phyloP scores from a whole-genome alignment of 2,888 invertebrate species.

The Noctua comes region DNA sequence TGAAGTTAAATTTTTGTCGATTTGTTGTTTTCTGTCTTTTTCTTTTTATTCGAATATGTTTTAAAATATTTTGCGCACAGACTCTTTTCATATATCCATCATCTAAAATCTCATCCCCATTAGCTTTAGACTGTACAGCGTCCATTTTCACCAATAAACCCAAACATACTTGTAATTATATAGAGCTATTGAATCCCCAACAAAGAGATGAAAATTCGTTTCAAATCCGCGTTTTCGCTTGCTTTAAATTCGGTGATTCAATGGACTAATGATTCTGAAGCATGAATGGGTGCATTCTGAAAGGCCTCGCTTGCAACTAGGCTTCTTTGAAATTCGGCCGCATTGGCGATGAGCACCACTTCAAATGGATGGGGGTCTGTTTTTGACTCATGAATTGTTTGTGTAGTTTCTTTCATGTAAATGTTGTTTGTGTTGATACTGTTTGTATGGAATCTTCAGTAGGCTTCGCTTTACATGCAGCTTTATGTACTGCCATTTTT shows the following conservation, averaged over 20 bases:
- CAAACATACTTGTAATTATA: constrained; percentile 62
- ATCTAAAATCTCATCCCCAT: constrained; percentile 19
- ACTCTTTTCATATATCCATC: background rate
- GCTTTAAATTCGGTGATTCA: constrained; percentile 85
- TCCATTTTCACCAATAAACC: constrained; percentile 55
- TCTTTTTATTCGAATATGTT: background rate
- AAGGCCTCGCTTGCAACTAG: constrained; percentile 77
- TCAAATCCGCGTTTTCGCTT: constrained; percentile 73
- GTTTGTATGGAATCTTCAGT: constrained; percentile 45
- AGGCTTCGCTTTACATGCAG: constrained; percentile 9
- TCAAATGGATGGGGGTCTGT: constrained; percentile 65
- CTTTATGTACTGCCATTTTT: background rate
- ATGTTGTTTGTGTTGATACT: constrained; percentile 62
- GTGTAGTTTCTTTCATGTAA: constrained; percentile 65
- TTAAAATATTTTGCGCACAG: background rate
- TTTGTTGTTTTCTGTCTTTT: background rate
- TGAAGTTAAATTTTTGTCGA: background rate
- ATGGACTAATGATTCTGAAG: constrained; percentile 84
- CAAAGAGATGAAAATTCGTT: constrained; percentile 68
- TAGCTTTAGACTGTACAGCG: constrained; percentile 18
- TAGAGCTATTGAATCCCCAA: constrained; percentile 64
- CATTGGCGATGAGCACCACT: constrained; percentile 70
- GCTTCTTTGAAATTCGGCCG: constrained; percentile 72
- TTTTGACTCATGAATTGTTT: constrained; percentile 65
- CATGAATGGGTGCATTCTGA: constrained; percentile 82